Conservation (phyloP, 64 coral and sea anemone species). For the Anthopleura sola region DNA sequence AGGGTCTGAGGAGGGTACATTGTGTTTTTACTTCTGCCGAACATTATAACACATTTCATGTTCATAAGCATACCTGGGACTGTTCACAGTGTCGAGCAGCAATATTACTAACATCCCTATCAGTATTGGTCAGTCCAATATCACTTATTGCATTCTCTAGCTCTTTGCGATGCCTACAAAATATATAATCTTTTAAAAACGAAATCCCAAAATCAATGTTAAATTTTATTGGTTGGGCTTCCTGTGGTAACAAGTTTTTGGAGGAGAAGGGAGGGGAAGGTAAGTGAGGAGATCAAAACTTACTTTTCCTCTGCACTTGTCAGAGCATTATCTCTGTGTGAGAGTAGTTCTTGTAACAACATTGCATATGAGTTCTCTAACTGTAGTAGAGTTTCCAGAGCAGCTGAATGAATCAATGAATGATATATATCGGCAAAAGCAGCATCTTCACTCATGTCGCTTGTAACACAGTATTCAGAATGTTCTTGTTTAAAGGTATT, state of each 20-base stretch:
- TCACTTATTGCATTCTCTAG: constrained; percentile 78
- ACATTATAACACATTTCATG: not conserved
- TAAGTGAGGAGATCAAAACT: not conserved
- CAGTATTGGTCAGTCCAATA: constrained; percentile 70
- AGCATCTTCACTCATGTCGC: constrained; percentile 73
- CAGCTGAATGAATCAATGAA: constrained; percentile 83
- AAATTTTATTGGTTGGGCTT: not conserved
- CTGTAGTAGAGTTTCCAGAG: constrained; percentile 92
- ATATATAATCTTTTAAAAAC: not conserved
- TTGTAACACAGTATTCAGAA: constrained; percentile 56
- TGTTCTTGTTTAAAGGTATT: constrained; percentile 90
- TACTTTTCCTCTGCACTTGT: constrained; percentile 88
- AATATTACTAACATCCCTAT: constrained; percentile 84
- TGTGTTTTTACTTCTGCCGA: not conserved
- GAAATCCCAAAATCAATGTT: no score
- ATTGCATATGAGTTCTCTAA: constrained; percentile 96
- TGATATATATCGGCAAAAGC: constrained; percentile 96
- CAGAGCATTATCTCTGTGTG: constrained; percentile 77
- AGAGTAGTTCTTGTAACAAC: constrained; percentile 80
- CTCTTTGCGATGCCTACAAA: constrained; percentile 66
- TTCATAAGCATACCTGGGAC: constrained; percentile 58
- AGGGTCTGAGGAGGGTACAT: not conserved
- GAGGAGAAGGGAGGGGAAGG: not conserved
- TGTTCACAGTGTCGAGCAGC: constrained; percentile 95
- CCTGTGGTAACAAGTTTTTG: not conserved